phyloP scores from a whole-genome alignment of 2,888 invertebrate species.

The Ectobius pallidus region DNA sequence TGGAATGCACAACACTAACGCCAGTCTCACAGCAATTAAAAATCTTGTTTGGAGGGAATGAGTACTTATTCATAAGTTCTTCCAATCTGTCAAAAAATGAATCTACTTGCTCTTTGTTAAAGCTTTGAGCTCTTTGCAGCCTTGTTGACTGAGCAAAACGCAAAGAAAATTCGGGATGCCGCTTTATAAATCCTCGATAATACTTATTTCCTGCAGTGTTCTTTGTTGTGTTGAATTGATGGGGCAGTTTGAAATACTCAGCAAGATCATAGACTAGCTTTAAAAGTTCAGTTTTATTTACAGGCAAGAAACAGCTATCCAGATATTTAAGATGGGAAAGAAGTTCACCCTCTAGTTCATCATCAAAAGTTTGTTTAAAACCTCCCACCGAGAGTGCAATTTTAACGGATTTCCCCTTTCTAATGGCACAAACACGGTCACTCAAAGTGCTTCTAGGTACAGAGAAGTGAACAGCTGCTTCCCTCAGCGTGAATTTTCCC shows the following conservation, averaged over 20 bases:
- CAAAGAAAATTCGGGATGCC: neutral
- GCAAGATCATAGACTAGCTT: neutral
- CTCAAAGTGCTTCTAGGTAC: neutral
- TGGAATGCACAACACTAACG: neutral
- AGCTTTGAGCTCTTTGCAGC: neutral
- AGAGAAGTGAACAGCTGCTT: neutral
- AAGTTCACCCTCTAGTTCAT: no score
- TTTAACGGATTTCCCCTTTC: no score
- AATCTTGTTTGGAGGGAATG: neutral
- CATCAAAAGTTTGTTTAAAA: no score
- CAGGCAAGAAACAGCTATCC: neutral
- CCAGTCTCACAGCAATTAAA: neutral
- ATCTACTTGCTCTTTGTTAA: neutral
- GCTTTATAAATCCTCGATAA: slow-evolving; percentile 1
- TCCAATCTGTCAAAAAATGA: neutral
- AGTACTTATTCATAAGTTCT: neutral
- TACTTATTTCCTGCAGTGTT: neutral
- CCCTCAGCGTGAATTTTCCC: neutral
- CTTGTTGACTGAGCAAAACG: neutral
- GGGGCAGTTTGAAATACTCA: slow-evolving; percentile 10
- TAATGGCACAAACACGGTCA: neutral
- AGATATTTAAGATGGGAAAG: neutral
- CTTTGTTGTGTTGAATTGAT: slow-evolving; percentile 16
- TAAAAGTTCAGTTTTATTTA: neutral
- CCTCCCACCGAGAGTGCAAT: no score